These are phyloP conservation scores for Mus musculus DNA, from an alignment of 2,113 vertebrate species.

Conservation along the genomic window DNA sequence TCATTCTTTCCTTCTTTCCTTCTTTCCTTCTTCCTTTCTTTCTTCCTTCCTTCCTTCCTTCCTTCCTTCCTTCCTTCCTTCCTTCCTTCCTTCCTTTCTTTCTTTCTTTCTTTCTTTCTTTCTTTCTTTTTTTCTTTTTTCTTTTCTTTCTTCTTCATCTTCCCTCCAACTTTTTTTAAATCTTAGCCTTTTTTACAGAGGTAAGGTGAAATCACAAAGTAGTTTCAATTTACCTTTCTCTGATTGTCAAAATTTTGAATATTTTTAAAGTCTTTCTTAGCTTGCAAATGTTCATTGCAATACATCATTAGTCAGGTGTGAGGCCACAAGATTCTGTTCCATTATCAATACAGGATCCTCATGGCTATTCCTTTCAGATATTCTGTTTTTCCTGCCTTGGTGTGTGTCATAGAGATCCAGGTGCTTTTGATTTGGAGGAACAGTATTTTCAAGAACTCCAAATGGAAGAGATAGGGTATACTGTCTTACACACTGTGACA, in stretches of 20 bases:
- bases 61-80: too few relatives aligned
- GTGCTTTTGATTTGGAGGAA: not conserved
- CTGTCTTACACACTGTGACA: not conserved
- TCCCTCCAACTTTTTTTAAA: not conserved
- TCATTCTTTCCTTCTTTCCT: too few relatives aligned
- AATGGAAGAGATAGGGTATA: not conserved
- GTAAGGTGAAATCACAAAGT: not conserved
- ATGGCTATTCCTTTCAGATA: not conserved
- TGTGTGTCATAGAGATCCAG: not conserved
- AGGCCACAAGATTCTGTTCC: not conserved
- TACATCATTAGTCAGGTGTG: not conserved
- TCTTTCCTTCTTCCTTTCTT: too few relatives aligned
- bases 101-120: too few relatives aligned
- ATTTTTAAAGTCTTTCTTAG: not conserved
- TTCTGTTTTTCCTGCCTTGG: not conserved
- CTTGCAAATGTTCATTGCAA: not conserved
- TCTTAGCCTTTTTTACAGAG: not conserved
- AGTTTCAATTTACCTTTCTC: not conserved
- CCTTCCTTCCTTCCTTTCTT: too few relatives aligned
- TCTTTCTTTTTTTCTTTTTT: too few relatives aligned
- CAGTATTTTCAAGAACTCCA: not conserved
- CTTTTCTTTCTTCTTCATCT: too few relatives aligned
- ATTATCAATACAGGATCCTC: not conserved
- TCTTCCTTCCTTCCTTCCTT: too few relatives aligned
- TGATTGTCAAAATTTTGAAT: too few relatives aligned